Conservation (phyloP, 2,888 invertebrate species). For the Melangyna quadrimaculata region DNA sequence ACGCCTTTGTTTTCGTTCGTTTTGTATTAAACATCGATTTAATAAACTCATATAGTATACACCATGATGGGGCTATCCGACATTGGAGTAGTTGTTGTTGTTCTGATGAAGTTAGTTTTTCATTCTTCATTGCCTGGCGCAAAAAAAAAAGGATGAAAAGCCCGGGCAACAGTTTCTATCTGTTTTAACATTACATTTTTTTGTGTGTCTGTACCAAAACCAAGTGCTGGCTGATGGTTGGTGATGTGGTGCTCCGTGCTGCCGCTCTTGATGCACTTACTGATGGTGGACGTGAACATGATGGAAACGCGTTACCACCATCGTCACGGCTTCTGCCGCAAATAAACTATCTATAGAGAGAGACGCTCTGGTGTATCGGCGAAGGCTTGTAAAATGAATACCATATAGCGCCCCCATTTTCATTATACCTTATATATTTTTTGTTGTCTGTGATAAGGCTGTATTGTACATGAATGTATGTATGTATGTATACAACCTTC, state of each 20-base stretch:
- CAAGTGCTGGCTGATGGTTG: background rate
- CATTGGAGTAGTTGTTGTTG: slow-evolving; percentile 51
- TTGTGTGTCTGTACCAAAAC: background rate
- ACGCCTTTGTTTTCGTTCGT: slow-evolving; percentile 54
- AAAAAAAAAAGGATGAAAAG: slow-evolving; percentile 3
- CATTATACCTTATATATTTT: background rate
- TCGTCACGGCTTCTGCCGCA: slow-evolving; percentile 68
- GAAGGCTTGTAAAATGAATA: slow-evolving; percentile 62
- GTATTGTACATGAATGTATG: background rate
- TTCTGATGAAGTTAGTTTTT: slow-evolving; percentile 41
- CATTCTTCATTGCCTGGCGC: slow-evolving; percentile 24
- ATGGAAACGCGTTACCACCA: slow-evolving; percentile 70
- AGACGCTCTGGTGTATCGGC: slow-evolving; percentile 33
- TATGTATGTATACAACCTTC: background rate
- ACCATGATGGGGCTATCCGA: slow-evolving; percentile 22
- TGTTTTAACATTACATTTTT: slow-evolving; percentile 26
- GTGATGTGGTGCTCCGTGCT: background rate
- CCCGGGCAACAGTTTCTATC: slow-evolving; percentile 60
- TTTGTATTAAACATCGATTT: slow-evolving; percentile 68
- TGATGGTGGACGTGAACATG: slow-evolving; percentile 43
- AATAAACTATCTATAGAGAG: slow-evolving; percentile 67
- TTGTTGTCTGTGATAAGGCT: slow-evolving; percentile 29
- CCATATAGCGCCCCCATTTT: slow-evolving; percentile 61
- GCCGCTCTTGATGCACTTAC: slow-evolving; percentile 32
- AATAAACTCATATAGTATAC: slow-evolving; percentile 61